A percentile compares a stretch with the other conserved stretches of the same genome.
These are phyloP conservation scores for Clunio marinus DNA, from an alignment of 2,888 invertebrate genomes.

Conservation along the genomic window DNA sequence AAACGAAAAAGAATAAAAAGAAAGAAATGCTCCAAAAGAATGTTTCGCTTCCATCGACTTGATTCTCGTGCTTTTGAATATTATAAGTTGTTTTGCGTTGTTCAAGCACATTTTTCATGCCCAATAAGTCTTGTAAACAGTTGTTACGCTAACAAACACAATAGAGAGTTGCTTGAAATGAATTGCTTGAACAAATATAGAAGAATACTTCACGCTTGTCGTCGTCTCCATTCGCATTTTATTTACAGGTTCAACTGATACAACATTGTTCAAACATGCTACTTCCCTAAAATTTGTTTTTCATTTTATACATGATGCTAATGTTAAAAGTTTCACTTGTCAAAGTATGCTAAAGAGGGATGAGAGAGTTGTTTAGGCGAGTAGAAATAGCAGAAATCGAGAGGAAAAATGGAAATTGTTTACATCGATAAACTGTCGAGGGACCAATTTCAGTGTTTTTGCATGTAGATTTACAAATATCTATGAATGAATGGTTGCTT, in stretches of 20 bases:
- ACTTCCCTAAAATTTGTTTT: not conserved
- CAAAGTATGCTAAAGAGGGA: not conserved
- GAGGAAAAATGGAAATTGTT: too few species aligned
- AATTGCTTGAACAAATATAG: too few species aligned
- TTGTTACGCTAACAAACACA: not conserved
- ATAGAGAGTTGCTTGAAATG: too few species aligned
- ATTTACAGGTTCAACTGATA: not conserved
- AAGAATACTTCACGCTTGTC: too few species aligned
- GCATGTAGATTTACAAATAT: too few species aligned
- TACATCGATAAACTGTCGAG: conserved; percentile 15
- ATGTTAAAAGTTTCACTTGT: not conserved
- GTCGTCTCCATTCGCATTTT: too few species aligned
- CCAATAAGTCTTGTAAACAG: conserved; percentile 9
- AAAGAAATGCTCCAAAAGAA: not conserved
- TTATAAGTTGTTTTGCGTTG: conserved; percentile 11
- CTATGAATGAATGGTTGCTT: too few species aligned
- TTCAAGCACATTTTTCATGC: not conserved
- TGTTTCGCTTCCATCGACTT: not conserved
- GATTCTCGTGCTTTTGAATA: conserved; percentile 12
- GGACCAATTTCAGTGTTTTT: conserved; percentile 13
- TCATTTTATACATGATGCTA: conserved; percentile 13
- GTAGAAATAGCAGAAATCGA: not conserved
- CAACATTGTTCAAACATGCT: not conserved
- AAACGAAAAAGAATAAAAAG: not conserved
- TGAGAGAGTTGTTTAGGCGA: not conserved